Conservation (phyloP, 2,888 invertebrate species). For the Horisme vitalbata region DNA sequence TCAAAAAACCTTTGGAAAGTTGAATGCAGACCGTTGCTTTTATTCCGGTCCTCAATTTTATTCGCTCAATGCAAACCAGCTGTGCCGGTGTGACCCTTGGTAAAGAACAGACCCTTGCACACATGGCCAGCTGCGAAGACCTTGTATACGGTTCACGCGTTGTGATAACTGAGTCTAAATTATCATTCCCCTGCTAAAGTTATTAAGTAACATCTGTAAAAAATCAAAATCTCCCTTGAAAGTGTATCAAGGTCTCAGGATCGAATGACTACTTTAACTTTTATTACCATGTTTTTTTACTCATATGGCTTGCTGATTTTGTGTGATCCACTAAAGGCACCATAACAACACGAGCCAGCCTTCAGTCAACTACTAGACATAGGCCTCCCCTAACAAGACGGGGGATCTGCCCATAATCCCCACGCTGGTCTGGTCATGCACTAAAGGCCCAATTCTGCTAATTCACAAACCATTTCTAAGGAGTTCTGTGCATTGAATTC, state of each 20-base stretch:
- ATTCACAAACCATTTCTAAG: no score
- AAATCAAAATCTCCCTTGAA: constrained; percentile 37
- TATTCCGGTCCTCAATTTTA: constrained; percentile 18
- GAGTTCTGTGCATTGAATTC: no score
- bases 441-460: no score
- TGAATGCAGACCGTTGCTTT: constrained; percentile 27
- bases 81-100: constrained; percentile 22
- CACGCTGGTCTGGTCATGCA: no score
- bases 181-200: constrained; percentile 43
- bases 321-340: no score
- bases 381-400: no score
- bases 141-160: constrained; percentile 39
- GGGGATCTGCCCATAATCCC: no score
- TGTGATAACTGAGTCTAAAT: constrained; percentile 46
- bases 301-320: constrained; percentile 38
- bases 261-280: constrained; percentile 38
- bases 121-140: constrained; percentile 22
- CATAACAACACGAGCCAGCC: constrained; percentile 37
- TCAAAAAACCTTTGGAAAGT: constrained; percentile 21
- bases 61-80: constrained; percentile 15
- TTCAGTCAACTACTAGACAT: no score
- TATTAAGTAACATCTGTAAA: constrained; percentile 34
- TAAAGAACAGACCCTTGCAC: constrained; percentile 9
- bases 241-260: constrained; percentile 42
- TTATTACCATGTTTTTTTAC: constrained; percentile 35